Evolutionary conservation across 2,113 vertebrate genomes (phyloP).

Genomic region (Leptobrachium ailaonicum): DNA sequence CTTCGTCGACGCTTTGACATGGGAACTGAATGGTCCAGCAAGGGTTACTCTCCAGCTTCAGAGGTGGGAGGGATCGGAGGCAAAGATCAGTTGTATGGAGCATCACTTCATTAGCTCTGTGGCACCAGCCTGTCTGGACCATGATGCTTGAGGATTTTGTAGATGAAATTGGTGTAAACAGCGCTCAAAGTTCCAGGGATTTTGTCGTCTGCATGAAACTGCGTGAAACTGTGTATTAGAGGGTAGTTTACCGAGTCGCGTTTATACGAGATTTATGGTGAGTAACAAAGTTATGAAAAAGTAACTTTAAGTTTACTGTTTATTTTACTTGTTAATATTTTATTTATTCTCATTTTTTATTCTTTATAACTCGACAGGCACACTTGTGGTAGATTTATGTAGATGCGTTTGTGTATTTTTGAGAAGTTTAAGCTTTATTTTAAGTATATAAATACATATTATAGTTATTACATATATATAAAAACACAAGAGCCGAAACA

Average conservation of each 20-base stretch:
- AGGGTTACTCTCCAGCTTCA: slow-evolving; percentile 18
- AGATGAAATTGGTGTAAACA: not conserved
- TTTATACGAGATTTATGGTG: not conserved
- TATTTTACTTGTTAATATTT: no score
- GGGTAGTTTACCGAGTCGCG: no score
- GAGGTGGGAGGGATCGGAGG: slow-evolving; percentile 34
- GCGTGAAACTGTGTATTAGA: not conserved
- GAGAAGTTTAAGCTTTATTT: no score
- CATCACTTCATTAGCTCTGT: slow-evolving; percentile 46
- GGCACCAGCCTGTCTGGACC: slow-evolving; percentile 46
- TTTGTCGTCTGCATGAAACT: not conserved
- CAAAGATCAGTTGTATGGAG: slow-evolving; percentile 14
- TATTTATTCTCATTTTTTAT: no score
- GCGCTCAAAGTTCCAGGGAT: slow-evolving; percentile 11
- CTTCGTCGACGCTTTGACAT: no score
- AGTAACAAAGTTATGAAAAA: not conserved
- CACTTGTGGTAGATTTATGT: no score
- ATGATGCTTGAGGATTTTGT: slow-evolving; percentile 11
- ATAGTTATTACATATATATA: no score
- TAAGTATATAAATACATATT: no score
- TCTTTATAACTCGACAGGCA: no score
- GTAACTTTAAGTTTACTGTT: no score
- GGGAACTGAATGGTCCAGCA: not conserved
- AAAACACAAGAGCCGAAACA: no score
- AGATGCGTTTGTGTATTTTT: no score